These are phyloP conservation scores for Drosophila orosa DNA, from an alignment of 1,140 invertebrate species.

Conservation along the genomic window DNA sequence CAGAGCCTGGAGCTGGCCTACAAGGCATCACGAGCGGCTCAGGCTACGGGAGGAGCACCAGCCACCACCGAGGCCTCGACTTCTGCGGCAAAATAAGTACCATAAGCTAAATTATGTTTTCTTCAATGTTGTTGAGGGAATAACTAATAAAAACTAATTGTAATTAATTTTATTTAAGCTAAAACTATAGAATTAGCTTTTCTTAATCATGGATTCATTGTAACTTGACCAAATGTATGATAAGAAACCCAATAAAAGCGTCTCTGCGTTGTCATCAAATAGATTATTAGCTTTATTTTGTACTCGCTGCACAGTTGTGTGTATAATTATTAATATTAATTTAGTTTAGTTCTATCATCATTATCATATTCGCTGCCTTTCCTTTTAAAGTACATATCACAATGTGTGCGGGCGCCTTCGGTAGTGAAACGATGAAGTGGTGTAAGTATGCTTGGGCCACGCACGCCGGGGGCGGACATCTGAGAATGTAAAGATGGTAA, in stretches of 20 bases:
- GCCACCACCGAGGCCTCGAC: conserved; percentile 3
- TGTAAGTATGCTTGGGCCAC: not conserved
- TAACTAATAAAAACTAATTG: not conserved
- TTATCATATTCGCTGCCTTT: conserved; percentile 42
- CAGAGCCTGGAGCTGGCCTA: conserved; percentile 97
- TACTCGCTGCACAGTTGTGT: conserved; percentile 22
- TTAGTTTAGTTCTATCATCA: conserved; percentile 36
- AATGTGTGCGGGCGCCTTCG: conserved; percentile 41
- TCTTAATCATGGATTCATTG: not conserved
- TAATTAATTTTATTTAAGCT: not conserved
- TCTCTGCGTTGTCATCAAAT: not conserved
- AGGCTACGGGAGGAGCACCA: conserved; percentile 29
- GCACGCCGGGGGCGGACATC: conserved; percentile 1
- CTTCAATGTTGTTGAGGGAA: not conserved
- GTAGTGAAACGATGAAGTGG: not conserved
- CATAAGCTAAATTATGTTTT: not conserved
- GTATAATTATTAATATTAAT: conserved; percentile 42
- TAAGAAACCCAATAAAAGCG: not conserved
- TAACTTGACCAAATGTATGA: not conserved
- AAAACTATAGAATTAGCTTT: not conserved
- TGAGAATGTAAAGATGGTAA: conserved; percentile 27
- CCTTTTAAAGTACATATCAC: conserved; percentile 68
- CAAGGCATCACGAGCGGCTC: conserved; percentile 88
- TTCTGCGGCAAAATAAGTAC: conserved; percentile 11
- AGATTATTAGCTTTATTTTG: conserved; percentile 28